These are phyloP conservation scores for Mallotus villosus DNA, from an alignment of 2,797 vertebrate species.

Conservation along the genomic window DNA sequence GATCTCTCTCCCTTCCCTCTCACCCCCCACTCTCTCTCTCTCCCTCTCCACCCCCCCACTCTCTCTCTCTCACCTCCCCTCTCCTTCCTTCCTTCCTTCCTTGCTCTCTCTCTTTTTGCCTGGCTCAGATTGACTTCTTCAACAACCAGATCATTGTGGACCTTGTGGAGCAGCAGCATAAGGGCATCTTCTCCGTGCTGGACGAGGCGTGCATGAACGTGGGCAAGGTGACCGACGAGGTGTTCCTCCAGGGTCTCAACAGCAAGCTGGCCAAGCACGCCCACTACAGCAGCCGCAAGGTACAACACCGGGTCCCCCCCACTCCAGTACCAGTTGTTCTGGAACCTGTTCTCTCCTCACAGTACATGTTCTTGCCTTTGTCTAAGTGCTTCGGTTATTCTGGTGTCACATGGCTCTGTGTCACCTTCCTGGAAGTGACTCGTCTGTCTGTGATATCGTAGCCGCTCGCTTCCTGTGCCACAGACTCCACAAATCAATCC, in stretches of 20 bases:
- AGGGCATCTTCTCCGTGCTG: slow-evolving; percentile 92
- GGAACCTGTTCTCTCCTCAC: no score
- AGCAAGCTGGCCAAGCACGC: slow-evolving; percentile 89
- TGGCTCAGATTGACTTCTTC: slow-evolving; percentile 92
- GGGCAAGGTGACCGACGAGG: slow-evolving; percentile 93
- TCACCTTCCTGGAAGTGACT: no score
- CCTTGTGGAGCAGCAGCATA: slow-evolving; percentile 96
- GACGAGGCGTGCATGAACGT: slow-evolving; percentile 99
- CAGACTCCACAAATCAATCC: no score
- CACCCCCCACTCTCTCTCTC: neutral
- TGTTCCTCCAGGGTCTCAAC: slow-evolving; percentile 95
- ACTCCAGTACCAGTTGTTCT: no score
- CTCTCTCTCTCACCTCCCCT: neutral
- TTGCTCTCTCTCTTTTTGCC: slow-evolving; percentile 39
- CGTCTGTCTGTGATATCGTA: no score
- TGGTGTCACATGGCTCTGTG: no score
- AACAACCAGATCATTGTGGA: slow-evolving; percentile 99
- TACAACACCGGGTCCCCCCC: slow-evolving; percentile 49
- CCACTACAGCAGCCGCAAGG: slow-evolving; percentile 98
- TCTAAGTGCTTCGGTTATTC: no score
- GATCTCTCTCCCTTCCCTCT: neutral
- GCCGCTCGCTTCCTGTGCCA: no score
- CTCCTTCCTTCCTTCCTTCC: neutral
- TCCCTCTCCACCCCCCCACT: neutral
- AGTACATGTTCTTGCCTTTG: no score